Evolutionary conservation across 2,888 invertebrate genomes (phyloP).

Genomic region (Fragum fragum): DNA sequence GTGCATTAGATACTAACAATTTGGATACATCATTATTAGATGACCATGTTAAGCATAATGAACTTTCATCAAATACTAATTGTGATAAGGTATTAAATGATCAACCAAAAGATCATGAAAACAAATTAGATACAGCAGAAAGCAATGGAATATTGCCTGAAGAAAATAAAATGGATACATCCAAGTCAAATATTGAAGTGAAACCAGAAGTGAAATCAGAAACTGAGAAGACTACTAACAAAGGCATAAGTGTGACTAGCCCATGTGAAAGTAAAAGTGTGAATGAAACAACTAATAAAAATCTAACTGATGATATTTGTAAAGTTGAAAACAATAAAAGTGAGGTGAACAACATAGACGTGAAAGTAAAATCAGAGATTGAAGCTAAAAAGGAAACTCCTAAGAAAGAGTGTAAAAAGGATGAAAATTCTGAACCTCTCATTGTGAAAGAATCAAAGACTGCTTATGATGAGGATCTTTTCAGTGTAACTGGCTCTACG

Average conservation of each 20-base stretch:
- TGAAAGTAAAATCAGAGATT: slow-evolving; percentile 18
- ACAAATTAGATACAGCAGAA: not conserved
- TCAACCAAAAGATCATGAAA: not conserved
- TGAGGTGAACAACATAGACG: slow-evolving; percentile 9
- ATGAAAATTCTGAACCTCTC: slow-evolving; percentile 32
- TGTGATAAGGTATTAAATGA: slow-evolving; percentile 23
- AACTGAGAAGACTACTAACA: slow-evolving; percentile 78
- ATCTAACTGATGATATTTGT: slow-evolving; percentile 43
- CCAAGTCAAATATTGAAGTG: not conserved
- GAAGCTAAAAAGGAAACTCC: slow-evolving; percentile 36
- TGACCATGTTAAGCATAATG: not conserved
- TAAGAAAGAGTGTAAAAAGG: slow-evolving; percentile 40
- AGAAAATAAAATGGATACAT: slow-evolving; percentile 20
- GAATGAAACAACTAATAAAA: slow-evolving; percentile 37
- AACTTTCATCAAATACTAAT: not conserved
- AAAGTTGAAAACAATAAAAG: slow-evolving; percentile 51
- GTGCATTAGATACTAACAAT: not conserved
- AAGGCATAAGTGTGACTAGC: slow-evolving; percentile 64
- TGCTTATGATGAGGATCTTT: slow-evolving; percentile 50
- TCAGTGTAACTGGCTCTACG: slow-evolving; percentile 29
- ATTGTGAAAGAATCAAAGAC: slow-evolving; percentile 35
- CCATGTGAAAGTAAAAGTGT: slow-evolving; percentile 52
- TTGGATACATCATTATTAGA: not conserved
- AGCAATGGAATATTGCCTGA: not conserved
- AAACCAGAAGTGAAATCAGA: slow-evolving; percentile 43